Evolutionary conservation across 2,797 vertebrate genomes (phyloP).

Genomic region (Mus caroli): DNA sequence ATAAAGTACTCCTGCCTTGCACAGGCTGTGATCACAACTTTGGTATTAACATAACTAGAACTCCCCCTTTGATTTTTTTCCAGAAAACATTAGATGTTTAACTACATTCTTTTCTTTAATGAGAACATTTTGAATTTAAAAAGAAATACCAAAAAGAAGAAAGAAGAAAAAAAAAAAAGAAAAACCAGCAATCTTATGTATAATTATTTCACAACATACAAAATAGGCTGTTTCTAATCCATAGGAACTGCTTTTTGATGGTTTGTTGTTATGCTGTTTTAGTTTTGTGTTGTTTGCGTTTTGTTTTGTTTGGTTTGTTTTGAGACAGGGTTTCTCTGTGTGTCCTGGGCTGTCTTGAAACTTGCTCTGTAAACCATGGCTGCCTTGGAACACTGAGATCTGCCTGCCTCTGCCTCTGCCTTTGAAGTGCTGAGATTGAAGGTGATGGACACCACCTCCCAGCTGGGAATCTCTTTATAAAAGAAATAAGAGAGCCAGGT

Average conservation of each 20-base stretch:
- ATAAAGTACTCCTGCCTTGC: not conserved
- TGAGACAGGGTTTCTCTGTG: not conserved
- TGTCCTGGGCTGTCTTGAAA: not conserved
- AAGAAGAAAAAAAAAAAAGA: not conserved
- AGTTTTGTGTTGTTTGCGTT: not conserved
- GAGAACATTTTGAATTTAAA: not conserved
- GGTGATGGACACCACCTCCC: not conserved
- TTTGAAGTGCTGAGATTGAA: not conserved
- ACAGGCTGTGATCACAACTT: not conserved
- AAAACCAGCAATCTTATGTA: not conserved
- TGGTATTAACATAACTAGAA: fast-evolving
- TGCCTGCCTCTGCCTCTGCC: not conserved
- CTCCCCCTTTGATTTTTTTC: not conserved
- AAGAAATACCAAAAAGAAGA: not conserved
- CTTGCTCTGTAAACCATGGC: not conserved
- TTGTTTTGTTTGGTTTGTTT: not conserved
- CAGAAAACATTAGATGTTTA: not conserved
- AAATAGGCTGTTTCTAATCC: fast-evolving
- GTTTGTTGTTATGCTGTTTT: not conserved
- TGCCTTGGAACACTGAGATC: not conserved
- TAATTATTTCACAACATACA: not conserved
- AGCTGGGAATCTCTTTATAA: not conserved
- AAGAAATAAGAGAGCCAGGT: fast-evolving
- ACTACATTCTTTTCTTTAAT: not conserved
- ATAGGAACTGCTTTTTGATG: not conserved